A percentile compares a stretch with the other conserved stretches of the same genome.
These are phyloP conservation scores for Chrysolophus pictus DNA, from an alignment of 2,797 vertebrate genomes.

Conservation along the genomic window DNA sequence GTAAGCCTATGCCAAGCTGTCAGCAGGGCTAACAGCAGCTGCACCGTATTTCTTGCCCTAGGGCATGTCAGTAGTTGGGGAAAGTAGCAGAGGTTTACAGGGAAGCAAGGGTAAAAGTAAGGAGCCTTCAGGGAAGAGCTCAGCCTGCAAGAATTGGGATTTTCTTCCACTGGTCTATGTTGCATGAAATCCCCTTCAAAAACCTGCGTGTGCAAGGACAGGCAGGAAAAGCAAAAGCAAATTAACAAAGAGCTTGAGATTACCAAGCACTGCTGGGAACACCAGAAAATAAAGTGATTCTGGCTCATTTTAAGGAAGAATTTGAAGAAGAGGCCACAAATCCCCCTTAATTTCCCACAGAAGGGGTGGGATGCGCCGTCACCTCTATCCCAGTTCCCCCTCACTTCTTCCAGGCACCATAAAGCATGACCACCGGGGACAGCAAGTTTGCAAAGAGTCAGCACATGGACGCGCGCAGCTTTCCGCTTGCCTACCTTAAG, in stretches of 20 bases:
- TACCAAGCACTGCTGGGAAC: not conserved
- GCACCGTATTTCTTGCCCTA: not conserved
- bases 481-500: constrained; percentile 82
- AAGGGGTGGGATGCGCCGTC: fast-evolving
- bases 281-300: not conserved
- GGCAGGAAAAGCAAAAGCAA: not conserved
- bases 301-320: not conserved
- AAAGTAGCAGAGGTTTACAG: not conserved
- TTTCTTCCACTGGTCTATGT: not conserved
- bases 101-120: not conserved
- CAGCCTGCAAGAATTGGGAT: not conserved
- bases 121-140: not conserved
- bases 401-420: not conserved
- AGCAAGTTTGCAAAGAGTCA: fast-evolving
- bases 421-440: not conserved
- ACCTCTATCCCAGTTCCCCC: not conserved
- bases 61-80: fast-evolving
- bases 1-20: not conserved
- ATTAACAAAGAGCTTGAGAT: not conserved
- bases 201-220: fast-evolving
- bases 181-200: not conserved
- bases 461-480: fast-evolving
- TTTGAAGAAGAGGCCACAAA: not conserved
- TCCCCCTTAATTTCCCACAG: not conserved
- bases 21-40: not conserved